Conservation (phyloP, 2,888 invertebrate species). For the Idaea dimidiata region DNA sequence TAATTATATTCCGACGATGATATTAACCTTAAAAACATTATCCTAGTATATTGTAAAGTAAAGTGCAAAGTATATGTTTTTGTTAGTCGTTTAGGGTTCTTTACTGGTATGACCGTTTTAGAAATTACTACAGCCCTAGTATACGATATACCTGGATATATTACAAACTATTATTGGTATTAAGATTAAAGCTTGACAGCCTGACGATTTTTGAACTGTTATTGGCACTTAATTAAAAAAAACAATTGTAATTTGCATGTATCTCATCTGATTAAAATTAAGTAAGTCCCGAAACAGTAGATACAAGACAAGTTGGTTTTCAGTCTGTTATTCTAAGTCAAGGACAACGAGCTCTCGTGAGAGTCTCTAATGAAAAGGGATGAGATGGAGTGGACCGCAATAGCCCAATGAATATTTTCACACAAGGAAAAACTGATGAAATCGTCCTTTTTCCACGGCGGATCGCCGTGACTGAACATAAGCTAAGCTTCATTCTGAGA, state of each 20-base stretch:
- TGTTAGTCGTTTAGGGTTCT: too few relatives aligned
- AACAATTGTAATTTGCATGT: too few relatives aligned
- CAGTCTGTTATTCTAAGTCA: conserved; percentile 14
- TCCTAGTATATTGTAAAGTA: too few relatives aligned
- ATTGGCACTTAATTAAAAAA: too few relatives aligned
- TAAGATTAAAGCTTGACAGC: too few relatives aligned
- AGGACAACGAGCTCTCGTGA: conserved; percentile 18
- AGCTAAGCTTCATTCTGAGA: not conserved
- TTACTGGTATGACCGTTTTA: too few relatives aligned
- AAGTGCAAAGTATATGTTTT: too few relatives aligned
- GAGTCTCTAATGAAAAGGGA: conserved; percentile 26
- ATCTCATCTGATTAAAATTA: not conserved
- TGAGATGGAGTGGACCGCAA: conserved; percentile 23
- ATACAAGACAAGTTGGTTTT: conserved; percentile 14
- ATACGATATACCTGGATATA: too few relatives aligned
- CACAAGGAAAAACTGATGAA: conserved; percentile 13
- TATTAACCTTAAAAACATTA: not conserved
- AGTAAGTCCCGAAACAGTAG: not conserved
- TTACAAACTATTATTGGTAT: too few relatives aligned
- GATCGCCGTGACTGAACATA: not conserved
- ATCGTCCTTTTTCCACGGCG: not conserved
- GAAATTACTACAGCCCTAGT: too few relatives aligned
- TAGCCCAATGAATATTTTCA: conserved; percentile 31
- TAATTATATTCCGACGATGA: not conserved
- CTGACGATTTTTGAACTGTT: too few relatives aligned